Evolutionary conservation across 2,797 vertebrate genomes (phyloP).

Genomic region (Rhinophrynus dorsalis): DNA sequence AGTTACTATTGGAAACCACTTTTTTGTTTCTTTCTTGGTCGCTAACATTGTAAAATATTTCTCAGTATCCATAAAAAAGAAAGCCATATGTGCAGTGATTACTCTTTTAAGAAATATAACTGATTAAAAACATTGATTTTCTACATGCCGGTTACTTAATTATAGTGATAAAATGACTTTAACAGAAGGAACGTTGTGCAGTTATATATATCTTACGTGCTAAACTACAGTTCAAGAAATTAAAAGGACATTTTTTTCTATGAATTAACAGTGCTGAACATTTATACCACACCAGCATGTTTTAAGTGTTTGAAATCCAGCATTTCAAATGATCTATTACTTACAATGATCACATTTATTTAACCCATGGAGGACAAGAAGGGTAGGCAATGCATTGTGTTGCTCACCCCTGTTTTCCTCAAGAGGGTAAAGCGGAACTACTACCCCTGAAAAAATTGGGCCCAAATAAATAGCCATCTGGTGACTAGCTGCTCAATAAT

Average conservation of each 20-base stretch:
- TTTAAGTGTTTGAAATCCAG: constrained; percentile 42
- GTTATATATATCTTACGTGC: constrained; percentile 55
- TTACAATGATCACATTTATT: constrained; percentile 46
- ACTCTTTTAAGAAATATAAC: constrained; percentile 4
- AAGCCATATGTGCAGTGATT: not conserved
- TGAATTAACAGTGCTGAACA: constrained; percentile 28
- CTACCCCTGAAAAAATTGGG: too few relatives aligned
- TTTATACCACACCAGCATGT: constrained; percentile 20
- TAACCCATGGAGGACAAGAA: constrained; percentile 4
- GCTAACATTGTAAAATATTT: not conserved
- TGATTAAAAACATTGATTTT: constrained; percentile 37
- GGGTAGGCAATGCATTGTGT: too few relatives aligned
- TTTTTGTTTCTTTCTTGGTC: not conserved
- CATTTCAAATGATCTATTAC: constrained; percentile 45
- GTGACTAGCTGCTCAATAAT: too few relatives aligned
- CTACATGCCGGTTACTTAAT: constrained; percentile 5
- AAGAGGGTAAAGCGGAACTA: too few relatives aligned
- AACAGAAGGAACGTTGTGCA: constrained; percentile 45
- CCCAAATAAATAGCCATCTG: too few relatives aligned
- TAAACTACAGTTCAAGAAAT: constrained; percentile 42
- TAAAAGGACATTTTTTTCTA: constrained; percentile 46
- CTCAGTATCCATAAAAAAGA: not conserved
- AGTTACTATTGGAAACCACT: too few relatives aligned
- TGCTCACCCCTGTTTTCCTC: too few relatives aligned
- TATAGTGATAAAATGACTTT: constrained; percentile 49